Conservation (phyloP, 2,113 vertebrate genomes). For the Eulemur rufifrons region DNA sequence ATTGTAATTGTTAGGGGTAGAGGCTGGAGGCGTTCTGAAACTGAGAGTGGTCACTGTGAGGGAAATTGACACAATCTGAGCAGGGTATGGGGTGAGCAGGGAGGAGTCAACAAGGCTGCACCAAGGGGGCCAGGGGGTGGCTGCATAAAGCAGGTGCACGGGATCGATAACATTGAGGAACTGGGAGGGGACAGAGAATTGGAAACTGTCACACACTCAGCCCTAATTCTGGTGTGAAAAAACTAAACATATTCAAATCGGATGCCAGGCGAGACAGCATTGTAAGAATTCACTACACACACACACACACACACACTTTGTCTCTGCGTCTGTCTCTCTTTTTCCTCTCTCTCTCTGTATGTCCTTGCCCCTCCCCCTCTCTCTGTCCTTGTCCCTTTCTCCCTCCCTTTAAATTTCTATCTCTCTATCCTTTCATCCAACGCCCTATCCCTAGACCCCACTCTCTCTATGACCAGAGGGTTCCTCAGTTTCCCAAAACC, state of each 20-base stretch:
- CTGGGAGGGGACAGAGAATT: neutral
- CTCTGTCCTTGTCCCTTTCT: rapidly evolving
- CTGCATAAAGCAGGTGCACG: neutral
- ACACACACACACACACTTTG: neutral
- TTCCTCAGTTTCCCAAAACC: neutral
- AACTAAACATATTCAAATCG: neutral
- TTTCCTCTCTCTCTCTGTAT: neutral
- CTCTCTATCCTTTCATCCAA: neutral
- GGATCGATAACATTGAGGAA: neutral
- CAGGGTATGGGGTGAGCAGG: neutral
- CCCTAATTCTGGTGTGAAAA: neutral
- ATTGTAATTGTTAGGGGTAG: neutral
- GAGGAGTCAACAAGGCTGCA: neutral
- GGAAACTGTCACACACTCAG: neutral
- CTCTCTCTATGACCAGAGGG: neutral
- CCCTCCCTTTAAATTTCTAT: neutral
- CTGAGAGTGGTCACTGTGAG: too few species aligned
- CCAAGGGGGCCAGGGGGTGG: too few species aligned
- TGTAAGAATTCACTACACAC: too few species aligned
- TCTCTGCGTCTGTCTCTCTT: neutral
- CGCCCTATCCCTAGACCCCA: neutral
- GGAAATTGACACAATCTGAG: neutral
- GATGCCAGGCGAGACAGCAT: too few species aligned
- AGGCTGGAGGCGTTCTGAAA: neutral
- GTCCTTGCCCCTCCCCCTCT: neutral